phyloP scores from a whole-genome alignment of 2,888 invertebrate genomes.

The Mesorhabditis spiculigera region DNA sequence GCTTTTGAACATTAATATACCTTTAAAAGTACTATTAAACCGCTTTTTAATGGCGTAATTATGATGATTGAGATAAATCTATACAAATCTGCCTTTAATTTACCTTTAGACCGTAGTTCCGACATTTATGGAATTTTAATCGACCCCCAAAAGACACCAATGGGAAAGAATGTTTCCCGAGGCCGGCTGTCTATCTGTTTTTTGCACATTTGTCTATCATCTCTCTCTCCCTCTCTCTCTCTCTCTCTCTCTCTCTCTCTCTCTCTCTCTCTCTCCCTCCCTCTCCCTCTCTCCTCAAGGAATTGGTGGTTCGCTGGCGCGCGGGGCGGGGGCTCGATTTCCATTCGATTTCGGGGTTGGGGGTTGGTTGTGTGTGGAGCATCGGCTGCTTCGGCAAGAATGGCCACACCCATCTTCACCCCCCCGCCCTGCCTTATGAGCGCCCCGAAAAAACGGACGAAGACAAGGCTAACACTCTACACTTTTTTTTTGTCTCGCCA shows the following conservation, averaged over 20 bases:
- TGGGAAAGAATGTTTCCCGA: neutral
- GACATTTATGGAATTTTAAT: no score
- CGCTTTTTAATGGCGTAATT: no score
- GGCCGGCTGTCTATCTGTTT: neutral
- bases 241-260: constrained; percentile 13
- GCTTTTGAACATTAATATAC: no score
- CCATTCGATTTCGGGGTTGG: constrained; percentile 2
- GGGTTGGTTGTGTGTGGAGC: no score
- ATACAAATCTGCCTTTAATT: no score
- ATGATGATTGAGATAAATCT: no score
- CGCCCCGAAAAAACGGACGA: constrained; percentile 3
- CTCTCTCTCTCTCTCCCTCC: constrained; percentile 9
- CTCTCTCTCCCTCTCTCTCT: constrained; percentile 13
- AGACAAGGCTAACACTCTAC: neutral
- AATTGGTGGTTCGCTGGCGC: constrained; percentile 6
- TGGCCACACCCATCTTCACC: constrained; percentile 16
- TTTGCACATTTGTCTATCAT: neutral
- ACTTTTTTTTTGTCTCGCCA: no score
- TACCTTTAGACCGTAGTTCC: no score
- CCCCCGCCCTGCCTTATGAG: neutral
- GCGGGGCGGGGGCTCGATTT: constrained; percentile 11
- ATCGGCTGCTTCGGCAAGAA: constrained; percentile 6
- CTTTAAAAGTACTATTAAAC: no score
- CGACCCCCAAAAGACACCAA: no score
- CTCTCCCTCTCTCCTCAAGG: neutral